Evolutionary conservation across 2,113 vertebrate genomes (phyloP), one percentile per base, ranked within the genome.

Genomic region (Callocephalon fimbriatum): DNA sequence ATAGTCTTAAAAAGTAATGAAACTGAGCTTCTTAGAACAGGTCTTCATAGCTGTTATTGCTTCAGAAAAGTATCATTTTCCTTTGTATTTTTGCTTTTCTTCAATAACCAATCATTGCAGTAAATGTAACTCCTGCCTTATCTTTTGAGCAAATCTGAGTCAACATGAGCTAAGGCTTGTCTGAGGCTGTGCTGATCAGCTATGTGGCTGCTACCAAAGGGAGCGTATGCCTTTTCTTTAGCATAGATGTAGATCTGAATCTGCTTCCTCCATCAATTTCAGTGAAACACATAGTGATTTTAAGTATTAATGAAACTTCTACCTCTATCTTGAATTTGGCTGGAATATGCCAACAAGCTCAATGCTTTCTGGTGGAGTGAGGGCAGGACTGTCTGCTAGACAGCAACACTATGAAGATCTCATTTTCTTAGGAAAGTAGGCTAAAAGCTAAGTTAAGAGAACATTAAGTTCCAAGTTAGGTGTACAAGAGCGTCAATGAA

Each of bases 281-380:
- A 70, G 16, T 73, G 21, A 92, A 61, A 37, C 66, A 76, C 4
- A 16, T 23, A 31, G 15, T n/a, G 23, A 85, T 50, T 27, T 32
- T 35, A 72, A 51, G 27, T 13, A 73, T 37, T 72, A 59, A 47
- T 56, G 25, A 50, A 38, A 83, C 29, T 86, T 73, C 40, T 62
- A 29, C 15, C 7, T 27, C 18, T 26, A 0, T 72, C 70, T 65
- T 61, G 44, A 88, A 31, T 84, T 86, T 76, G 40, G 27, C 45
- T 88, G n/a, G 86, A 77, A 73, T 62, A 50, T 9, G 10, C 40
- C 27, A 70, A 53, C 5, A 76, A 73, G 22, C n/a, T 86, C 12
- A 47, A 6, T 4, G 3, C 19, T 50, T 73, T 84, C 50, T 74
- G 31, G 20, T 80, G 42, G 58, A 70, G 19, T 0, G 0, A 82